Base-by-base conservation (phyloP, 2,113 vertebrate genomes). In the Anarrhichthys ocellatus region DNA sequence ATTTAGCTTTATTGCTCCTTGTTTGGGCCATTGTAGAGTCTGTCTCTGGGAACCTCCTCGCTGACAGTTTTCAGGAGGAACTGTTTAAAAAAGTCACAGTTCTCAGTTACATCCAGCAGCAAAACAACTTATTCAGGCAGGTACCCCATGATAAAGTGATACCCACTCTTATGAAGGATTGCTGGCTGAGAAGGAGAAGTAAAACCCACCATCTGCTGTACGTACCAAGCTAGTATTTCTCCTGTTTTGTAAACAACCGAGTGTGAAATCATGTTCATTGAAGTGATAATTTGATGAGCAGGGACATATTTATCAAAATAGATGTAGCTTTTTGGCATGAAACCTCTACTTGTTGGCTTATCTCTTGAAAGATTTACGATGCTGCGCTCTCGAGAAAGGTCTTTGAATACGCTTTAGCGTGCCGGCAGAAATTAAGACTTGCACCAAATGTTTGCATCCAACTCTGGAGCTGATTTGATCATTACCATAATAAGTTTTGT, bases 1-100 rank as follows among this genome's bases (percentile, higher is more conserved):
- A 92, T 93, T 93, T 90, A 78, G 64, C 88, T 91, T 94, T 89
- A 90, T 84, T 88, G 91, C 87, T 87, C 76, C 67, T 87, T 73
- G 84, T 82, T 83, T 82, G 74, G 87, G 50, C 38, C 80, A 46
- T 86, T 88, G 82, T 81, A 69, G 69, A 36, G 2, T 20, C 62
- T 8, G 61, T 75, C 77, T 68, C 70, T 83, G 90, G 86, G 89
- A 94, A 91, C 86, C 81, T 93, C 75, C 81, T 86, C 7, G 3
- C 40, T 3, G 17, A 34, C 7, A 0, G 11, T 75, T 87, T 88
- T 81, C 76, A 87, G 87, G 75, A 91, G 70, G 73, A 81, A 61
- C 9, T 3, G 11, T 38, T n/a, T 74, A 54, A 56, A 88, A 85
- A 88, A 87, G 42, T 74, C 62, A 20, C 40, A 54, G 27, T 70